A percentile compares a stretch with the other conserved stretches of the same genome.
Evolutionary conservation across 2,113 vertebrate genomes (phyloP).

Genomic region (Pimephales promelas): DNA sequence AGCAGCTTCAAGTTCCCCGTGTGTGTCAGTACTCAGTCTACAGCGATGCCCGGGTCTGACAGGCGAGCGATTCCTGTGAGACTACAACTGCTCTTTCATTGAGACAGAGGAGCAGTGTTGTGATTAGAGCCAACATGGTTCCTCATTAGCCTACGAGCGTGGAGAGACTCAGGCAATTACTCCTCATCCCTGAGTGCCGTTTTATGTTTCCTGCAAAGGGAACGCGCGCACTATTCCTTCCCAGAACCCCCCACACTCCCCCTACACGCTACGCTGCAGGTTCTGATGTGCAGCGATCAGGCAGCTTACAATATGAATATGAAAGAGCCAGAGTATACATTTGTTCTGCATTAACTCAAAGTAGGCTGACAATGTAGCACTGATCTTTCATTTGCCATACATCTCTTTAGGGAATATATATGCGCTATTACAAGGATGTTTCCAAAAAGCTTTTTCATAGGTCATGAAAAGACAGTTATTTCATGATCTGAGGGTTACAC

Average conservation of each 20-base stretch:
- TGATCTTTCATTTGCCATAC: constrained; percentile 56
- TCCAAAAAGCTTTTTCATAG: constrained; percentile 55
- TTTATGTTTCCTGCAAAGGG: constrained; percentile 81
- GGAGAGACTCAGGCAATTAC: constrained; percentile 76
- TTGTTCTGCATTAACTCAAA: constrained; percentile 72
- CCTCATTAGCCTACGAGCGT: constrained; percentile 89
- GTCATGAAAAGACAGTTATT: constrained; percentile 55
- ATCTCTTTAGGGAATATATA: constrained; percentile 55
- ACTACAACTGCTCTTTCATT: constrained; percentile 53
- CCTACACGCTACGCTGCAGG: constrained; percentile 68
- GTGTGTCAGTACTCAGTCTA: constrained; percentile 48
- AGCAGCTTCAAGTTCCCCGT: constrained; percentile 28
- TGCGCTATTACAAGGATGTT: constrained; percentile 48
- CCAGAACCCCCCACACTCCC: background rate
- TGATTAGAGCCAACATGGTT: constrained; percentile 82
- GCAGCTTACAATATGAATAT: constrained; percentile 77
- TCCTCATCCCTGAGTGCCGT: constrained; percentile 83
- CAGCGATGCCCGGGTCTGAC: constrained; percentile 50
- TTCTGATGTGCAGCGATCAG: constrained; percentile 76
- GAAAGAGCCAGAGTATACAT: constrained; percentile 66
- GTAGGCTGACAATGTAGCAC: constrained; percentile 46
- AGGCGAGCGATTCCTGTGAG: constrained; percentile 52
- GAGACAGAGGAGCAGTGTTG: constrained; percentile 70
- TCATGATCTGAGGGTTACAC: constrained; percentile 50
- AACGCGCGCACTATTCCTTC: constrained; percentile 65